phyloP scores from a whole-genome alignment of 2,113 vertebrate genomes.

The Sigmodon hispidus region DNA sequence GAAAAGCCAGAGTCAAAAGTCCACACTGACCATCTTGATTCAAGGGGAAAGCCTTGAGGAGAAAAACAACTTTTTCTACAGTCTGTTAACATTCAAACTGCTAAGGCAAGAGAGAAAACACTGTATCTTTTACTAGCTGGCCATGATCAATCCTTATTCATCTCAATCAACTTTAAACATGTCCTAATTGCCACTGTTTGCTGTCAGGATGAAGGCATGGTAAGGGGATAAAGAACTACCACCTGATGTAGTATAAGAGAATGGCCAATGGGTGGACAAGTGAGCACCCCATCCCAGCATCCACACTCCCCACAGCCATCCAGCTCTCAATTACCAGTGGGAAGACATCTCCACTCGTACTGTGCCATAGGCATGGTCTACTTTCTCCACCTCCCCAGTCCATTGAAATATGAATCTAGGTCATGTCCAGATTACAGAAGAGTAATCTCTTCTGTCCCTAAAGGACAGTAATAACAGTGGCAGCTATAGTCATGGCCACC shows the following conservation, averaged over 20 bases:
- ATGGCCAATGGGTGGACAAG: background rate
- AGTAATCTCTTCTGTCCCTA: background rate
- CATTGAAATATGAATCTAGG: background rate
- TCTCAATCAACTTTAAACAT: too few relatives aligned
- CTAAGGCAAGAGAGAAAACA: background rate
- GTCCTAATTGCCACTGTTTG: background rate
- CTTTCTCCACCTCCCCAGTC: background rate
- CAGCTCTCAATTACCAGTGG: background rate
- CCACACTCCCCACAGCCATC: background rate
- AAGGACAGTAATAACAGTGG: background rate
- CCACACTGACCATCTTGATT: background rate
- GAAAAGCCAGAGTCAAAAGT: constrained; percentile 7
- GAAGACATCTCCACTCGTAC: background rate
- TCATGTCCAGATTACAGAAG: too few relatives aligned
- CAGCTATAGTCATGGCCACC: background rate
- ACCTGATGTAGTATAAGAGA: background rate
- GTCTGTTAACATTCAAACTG: constrained; percentile 27
- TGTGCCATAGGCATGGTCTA: background rate
- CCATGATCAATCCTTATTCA: background rate
- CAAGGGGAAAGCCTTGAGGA: background rate
- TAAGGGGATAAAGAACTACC: background rate
- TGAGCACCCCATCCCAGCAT: background rate
- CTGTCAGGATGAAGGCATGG: background rate
- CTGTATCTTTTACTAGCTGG: background rate
- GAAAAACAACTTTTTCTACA: background rate